phyloP scores from a whole-genome alignment of 2,113 vertebrate genomes.

The Picathartes gymnocephalus region DNA sequence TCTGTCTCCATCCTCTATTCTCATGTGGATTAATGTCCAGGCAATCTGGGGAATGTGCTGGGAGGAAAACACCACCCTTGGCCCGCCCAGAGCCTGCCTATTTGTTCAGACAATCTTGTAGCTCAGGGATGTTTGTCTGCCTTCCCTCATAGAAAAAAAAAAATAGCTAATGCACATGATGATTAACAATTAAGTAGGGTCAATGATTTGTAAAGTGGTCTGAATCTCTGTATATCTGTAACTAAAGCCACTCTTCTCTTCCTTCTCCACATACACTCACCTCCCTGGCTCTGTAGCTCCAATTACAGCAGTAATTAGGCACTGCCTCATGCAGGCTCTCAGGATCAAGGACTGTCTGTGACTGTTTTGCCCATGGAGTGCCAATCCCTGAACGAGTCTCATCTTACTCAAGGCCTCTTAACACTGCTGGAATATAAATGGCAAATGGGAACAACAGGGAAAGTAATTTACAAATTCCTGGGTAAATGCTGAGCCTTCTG shows the following conservation, averaged over 20 bases:
- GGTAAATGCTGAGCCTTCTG: neutral
- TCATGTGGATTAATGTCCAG: neutral
- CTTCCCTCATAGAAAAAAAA: neutral
- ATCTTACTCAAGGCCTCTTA: neutral
- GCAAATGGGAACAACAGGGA: neutral
- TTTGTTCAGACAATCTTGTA: neutral
- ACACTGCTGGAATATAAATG: neutral
- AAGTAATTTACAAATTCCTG: neutral
- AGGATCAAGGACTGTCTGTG: neutral
- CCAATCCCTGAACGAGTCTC: neutral
- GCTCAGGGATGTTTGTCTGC: neutral
- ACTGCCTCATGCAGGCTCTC: neutral
- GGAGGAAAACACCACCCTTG: neutral
- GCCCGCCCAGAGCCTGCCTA: rapidly evolving
- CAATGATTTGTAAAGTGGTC: neutral
- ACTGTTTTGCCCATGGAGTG: neutral
- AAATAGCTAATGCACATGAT: neutral
- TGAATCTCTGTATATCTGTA: neutral
- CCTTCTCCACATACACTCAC: neutral
- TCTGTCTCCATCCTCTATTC: neutral
- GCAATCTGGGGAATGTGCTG: neutral
- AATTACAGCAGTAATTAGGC: neutral
- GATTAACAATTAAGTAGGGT: neutral
- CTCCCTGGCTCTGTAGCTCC: neutral
- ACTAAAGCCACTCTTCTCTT: neutral